Base-by-base conservation (phyloP, 2,888 invertebrate species). In the Parnassius orleans region DNA sequence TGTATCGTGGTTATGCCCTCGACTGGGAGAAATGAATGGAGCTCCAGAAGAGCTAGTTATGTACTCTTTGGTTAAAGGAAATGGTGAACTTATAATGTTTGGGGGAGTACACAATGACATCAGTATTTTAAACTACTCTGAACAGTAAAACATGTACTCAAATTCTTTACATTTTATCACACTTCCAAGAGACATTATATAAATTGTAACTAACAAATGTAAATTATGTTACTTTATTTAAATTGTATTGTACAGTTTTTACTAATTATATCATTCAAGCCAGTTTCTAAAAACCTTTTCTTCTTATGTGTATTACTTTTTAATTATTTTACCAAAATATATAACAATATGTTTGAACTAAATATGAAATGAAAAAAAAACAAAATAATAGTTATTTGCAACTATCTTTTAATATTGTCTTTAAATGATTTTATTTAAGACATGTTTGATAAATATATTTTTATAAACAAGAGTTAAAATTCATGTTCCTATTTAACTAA, bases 71-170 rank as follows among this genome's bases (percentile, higher is more conserved):
- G 95, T 98, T 7, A 94, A 95, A 68, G 98, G 98, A 12, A 95
- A 97, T 78, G 97, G 97, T 11, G 98, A 99, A 90, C 86, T 99
- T 42, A 95, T 99, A 60, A 95, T 99, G 93, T 98, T 99, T 90
- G 98, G 98, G n/a, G 99, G 98, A 63, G 97, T 98, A 69, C 95
- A 96, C 74, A 97, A 96, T 81, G 96, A 96, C 80, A 93, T 93
- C 63, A 92, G 92, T 66, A 93, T 94, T 66, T 83, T 94, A 66
- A 93, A 93, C 76, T 86, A 84, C 66, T 78, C 87, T 67, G 94
- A 94, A 71, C 94, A 94, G 77, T 87, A 88, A 76, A 84, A 81
- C 71, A 94, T 94, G 85, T 95, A 96, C 76, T 95, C 96, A 50
- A 96, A 96, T 88, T 94, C 95, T 62, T 86, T 96, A 76, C 94